Evolutionary conservation across 2,113 vertebrate genomes (phyloP).

Genomic region (Ammodramus savannarum): DNA sequence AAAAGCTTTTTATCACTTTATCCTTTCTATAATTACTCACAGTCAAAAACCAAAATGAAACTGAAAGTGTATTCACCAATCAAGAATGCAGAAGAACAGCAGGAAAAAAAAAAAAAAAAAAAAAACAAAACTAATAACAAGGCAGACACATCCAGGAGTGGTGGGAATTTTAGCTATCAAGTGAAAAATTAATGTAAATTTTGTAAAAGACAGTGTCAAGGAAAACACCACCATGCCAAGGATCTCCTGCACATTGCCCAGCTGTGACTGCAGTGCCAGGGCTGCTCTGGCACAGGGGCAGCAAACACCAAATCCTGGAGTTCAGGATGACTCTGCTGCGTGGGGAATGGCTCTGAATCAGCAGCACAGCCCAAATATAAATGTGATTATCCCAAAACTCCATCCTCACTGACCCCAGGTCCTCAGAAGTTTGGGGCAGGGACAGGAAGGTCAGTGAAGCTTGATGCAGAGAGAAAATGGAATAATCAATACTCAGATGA

Average conservation of each 20-base stretch:
- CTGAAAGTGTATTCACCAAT: background rate
- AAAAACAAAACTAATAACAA: background rate
- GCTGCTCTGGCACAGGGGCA: background rate
- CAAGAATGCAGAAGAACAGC: background rate
- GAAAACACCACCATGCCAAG: background rate
- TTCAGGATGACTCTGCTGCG: background rate
- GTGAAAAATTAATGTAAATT: background rate
- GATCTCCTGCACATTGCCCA: background rate
- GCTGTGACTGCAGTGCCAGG: background rate
- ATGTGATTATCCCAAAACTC: rapidly evolving
- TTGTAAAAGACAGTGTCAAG: background rate
- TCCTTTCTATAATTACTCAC: background rate
- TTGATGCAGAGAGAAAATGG: background rate
- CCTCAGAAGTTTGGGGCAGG: background rate
- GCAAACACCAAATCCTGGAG: background rate
- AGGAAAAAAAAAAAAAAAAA: background rate
- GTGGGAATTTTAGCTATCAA: background rate
- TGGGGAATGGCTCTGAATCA: rapidly evolving
- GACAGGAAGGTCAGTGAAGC: background rate
- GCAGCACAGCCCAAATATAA: background rate
- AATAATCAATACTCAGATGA: background rate
- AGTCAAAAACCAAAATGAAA: conserved; percentile 18
- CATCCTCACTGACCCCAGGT: background rate
- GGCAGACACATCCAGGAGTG: background rate
- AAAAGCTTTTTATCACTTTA: background rate